Conservation (phyloP, 1,140 invertebrate genomes). For the Cydia splendana region DNA sequence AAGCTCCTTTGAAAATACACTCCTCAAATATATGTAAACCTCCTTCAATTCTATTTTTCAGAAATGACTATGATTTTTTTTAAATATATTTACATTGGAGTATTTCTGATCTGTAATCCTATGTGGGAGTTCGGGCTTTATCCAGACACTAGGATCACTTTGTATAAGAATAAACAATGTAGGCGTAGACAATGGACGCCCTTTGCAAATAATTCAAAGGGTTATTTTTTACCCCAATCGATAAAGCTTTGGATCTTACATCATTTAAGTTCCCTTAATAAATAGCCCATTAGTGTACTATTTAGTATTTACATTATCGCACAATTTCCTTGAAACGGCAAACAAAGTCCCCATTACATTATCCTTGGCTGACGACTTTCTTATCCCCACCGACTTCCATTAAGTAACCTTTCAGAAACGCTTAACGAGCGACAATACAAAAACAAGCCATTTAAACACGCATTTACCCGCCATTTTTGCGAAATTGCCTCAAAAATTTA, state of each 20-base stretch:
- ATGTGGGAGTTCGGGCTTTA: too few species aligned
- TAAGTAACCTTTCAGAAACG: background rate
- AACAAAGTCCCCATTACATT: background rate
- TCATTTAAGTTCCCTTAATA: background rate
- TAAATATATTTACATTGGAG: background rate
- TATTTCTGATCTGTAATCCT: too few species aligned
- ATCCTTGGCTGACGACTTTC: background rate
- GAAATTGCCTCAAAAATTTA: background rate
- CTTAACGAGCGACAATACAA: background rate
- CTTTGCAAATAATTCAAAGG: too few species aligned
- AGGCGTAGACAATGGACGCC: too few species aligned
- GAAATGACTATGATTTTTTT: too few species aligned
- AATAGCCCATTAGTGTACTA: background rate
- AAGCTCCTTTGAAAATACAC: too few species aligned
- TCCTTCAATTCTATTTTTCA: too few species aligned
- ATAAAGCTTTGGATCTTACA: too few species aligned
- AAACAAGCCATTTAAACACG: background rate
- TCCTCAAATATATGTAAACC: too few species aligned
- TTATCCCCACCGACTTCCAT: background rate
- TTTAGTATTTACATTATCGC: background rate
- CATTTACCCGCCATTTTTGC: background rate
- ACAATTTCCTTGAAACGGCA: background rate
- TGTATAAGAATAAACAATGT: too few species aligned
- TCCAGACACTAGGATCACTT: too few species aligned
- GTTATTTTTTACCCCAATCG: too few species aligned